Evolutionary conservation across 2,888 invertebrate genomes (phyloP).

Genomic region (Abrostola triplasia): DNA sequence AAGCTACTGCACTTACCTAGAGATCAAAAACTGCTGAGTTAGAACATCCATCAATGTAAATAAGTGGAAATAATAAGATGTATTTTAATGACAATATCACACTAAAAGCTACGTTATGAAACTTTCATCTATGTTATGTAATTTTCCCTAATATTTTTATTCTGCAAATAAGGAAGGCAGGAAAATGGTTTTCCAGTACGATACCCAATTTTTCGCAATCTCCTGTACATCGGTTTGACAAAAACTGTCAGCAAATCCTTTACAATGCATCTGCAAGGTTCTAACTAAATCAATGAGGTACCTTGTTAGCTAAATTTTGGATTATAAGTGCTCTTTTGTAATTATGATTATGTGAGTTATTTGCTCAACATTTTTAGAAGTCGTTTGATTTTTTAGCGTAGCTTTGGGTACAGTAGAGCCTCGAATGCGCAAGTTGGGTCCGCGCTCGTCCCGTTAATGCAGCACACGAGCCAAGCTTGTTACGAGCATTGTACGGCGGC

Average conservation of each 20-base stretch:
- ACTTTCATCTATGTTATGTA: no score
- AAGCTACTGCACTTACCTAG: conserved; percentile 78
- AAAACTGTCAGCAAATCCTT: no score
- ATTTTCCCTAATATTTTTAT: no score
- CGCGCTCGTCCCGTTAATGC: conserved; percentile 74
- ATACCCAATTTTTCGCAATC: no score
- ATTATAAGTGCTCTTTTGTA: not conserved
- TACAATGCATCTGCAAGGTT: no score
- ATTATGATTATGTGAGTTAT: not conserved
- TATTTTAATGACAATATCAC: conserved; percentile 52
- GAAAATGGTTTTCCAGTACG: no score
- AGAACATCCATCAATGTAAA: conserved; percentile 83
- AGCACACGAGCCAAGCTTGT: conserved; percentile 79
- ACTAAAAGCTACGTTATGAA: conserved; percentile 51
- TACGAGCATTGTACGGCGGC: conserved; percentile 81
- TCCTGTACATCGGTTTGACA: no score
- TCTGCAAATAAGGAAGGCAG: no score
- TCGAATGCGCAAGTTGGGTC: conserved; percentile 58
- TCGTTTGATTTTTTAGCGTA: conserved; percentile 21
- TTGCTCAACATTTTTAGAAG: not conserved
- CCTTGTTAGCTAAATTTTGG: no score
- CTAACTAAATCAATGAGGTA: no score
- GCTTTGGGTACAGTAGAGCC: conserved; percentile 45
- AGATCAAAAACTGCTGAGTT: conserved; percentile 85
- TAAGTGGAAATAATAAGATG: conserved; percentile 70